Evolutionary conservation across 2,113 vertebrate species (phyloP).

Genomic region (Hippocampus barbouri): DNA sequence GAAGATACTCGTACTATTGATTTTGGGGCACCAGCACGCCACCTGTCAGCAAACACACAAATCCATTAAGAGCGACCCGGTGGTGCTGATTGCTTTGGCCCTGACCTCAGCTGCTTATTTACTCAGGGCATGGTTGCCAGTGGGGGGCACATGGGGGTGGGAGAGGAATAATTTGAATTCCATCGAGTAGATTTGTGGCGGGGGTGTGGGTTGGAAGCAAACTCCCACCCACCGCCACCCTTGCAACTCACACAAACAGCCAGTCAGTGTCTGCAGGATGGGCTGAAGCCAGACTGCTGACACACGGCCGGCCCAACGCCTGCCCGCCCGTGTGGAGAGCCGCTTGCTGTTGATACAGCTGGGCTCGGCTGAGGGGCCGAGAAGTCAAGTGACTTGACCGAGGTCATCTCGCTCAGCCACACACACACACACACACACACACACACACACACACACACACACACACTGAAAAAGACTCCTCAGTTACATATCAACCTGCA

Average conservation of each 20-base stretch:
- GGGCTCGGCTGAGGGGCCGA: slow-evolving; percentile 62
- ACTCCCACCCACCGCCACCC: slow-evolving; percentile 35
- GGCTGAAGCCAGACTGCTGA: slow-evolving; percentile 58
- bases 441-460: slow-evolving; percentile 23
- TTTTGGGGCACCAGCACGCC: slow-evolving; percentile 41
- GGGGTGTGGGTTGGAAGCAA: slow-evolving; percentile 27
- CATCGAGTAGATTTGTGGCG: slow-evolving; percentile 50
- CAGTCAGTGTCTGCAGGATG: slow-evolving; percentile 56
- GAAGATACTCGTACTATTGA: slow-evolving; percentile 21
- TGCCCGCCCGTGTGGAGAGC: slow-evolving; percentile 30
- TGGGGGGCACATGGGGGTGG: slow-evolving; percentile 42
- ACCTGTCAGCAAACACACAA: slow-evolving; percentile 67
- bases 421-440: slow-evolving; percentile 28
- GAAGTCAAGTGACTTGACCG: slow-evolving; percentile 73
- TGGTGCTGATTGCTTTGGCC: slow-evolving; percentile 71
- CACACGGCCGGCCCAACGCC: slow-evolving; percentile 51
- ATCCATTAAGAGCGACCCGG: slow-evolving; percentile 59
- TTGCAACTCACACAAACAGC: slow-evolving; percentile 61
- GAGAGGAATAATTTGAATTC: slow-evolving; percentile 66
- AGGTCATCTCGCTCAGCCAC: slow-evolving; percentile 53
- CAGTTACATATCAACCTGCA: slow-evolving; percentile 26
- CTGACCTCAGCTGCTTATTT: slow-evolving; percentile 69
- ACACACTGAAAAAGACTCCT: slow-evolving; percentile 16
- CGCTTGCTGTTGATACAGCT: slow-evolving; percentile 72
- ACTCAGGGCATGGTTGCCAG: slow-evolving; percentile 66